Conservation (phyloP, 2,888 invertebrate species). For the Campopleginae sp. region DNA sequence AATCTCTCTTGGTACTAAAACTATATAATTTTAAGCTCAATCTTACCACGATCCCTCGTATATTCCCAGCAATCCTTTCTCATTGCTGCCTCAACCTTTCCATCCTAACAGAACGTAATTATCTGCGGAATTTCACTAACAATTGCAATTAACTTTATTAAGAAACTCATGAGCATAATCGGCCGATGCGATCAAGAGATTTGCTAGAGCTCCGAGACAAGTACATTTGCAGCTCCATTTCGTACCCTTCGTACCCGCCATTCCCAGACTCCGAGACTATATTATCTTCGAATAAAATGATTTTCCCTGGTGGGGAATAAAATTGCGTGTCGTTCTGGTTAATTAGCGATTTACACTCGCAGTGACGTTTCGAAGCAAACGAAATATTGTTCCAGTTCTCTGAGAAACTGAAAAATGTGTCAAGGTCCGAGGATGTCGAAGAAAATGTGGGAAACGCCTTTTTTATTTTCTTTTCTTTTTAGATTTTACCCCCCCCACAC, state of each 20-base stretch:
- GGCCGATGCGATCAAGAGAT: neutral
- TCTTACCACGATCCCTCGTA: conserved; percentile 47
- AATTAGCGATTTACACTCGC: neutral
- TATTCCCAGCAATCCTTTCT: neutral
- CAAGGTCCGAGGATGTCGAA: conserved; percentile 17
- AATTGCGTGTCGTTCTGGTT: no score
- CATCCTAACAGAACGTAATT: neutral
- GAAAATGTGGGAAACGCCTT: conserved; percentile 39
- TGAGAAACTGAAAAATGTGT: neutral
- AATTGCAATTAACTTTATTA: neutral
- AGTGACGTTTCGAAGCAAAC: neutral
- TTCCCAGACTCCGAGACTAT: no score
- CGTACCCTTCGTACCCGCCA: no score
- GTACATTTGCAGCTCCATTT: no score
- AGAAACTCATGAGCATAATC: neutral
- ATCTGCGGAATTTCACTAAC: neutral
- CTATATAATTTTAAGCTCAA: conserved; percentile 62
- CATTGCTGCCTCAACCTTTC: neutral
- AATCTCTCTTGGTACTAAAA: conserved; percentile 52
- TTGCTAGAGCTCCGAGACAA: no score
- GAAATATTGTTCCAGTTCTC: neutral
- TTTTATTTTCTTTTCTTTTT: neutral
- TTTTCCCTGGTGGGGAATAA: no score
- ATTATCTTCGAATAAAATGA: no score
- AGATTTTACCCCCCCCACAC: no score